These are phyloP conservation scores for Cervus canadensis DNA, from an alignment of 2,113 vertebrate species.

Conservation along the genomic window DNA sequence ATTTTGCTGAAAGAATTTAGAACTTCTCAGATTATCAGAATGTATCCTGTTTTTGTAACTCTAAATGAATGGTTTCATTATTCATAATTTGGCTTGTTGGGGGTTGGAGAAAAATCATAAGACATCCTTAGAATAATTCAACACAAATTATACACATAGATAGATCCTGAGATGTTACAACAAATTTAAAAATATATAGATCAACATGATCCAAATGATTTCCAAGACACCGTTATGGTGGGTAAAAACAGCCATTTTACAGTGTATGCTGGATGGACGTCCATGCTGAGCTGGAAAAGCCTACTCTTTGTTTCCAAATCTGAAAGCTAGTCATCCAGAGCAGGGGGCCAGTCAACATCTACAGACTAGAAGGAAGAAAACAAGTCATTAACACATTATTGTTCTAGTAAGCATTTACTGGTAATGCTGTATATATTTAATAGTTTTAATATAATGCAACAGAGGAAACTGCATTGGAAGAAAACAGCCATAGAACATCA, in stretches of 20 bases:
- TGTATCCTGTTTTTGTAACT: background rate
- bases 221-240: conserved; percentile 43
- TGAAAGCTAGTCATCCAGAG: conserved; percentile 83
- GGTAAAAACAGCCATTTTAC: conserved; percentile 11
- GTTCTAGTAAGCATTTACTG: background rate
- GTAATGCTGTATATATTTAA: background rate
- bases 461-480: background rate
- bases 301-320: conserved; percentile 24
- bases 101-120: conserved; percentile 7
- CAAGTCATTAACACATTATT: conserved; percentile 11
- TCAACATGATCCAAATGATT: conserved; percentile 79
- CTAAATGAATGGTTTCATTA: conserved; percentile 11
- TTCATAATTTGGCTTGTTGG: background rate
- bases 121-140: conserved; percentile 37
- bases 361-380: conserved; percentile 86
- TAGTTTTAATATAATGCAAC: background rate
- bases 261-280: background rate
- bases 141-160: background rate
- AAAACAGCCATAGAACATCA: background rate
- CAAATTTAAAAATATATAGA: conserved; percentile 65
- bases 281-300: background rate
- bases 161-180: conserved; percentile 64
- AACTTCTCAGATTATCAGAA: conserved; percentile 10
- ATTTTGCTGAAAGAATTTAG: conserved; percentile 13
- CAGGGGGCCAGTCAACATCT: conserved; percentile 96